Base-by-base conservation (phyloP, 2,888 invertebrate species). In the Cephus runcator region DNA sequence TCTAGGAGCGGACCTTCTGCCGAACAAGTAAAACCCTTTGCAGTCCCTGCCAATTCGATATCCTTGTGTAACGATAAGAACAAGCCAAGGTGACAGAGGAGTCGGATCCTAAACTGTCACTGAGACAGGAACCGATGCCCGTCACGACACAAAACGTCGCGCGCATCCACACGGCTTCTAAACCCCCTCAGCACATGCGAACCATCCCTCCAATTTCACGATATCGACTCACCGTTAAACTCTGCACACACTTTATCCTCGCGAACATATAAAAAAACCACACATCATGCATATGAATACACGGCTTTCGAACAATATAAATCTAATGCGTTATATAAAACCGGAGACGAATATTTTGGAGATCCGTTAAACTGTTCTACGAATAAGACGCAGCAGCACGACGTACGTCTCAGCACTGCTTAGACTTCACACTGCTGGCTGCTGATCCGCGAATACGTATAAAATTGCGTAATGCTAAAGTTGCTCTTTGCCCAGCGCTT, bases 401-500 rank as follows among this genome's bases (percentile, higher is more conserved):
- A 56, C 56, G 56, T 56, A 9, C 23, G 56, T 23, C 23, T 23
- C 6, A 9, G 23, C 9, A 23, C 56, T 56, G 56, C 56, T 23
- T 15, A 56, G 23, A 23, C 23, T 56, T 56, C 23, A 23, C 56
- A 56, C 56, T 56, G 23, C 23, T 56, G 56, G 23, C 56, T 84
- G 85, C 83, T 85, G 79, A 85, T 86, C 84, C 81, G 79, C 76
- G 79, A 78, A 87, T 83, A 85, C 81, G 82, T 79, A 76, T 80
- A 76, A 81, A 75, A 82, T 88, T 88, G 85, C 87, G 87, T 84
- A 87, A 88, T 79, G 76, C 69, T 76, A 56, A 75, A 78, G 79
- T 81, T 88, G 89, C 87, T 85, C 89, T 89, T 89, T 89, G 89
- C 81, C 85, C 89, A 83, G 80, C 76, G 73, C 81, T 56, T 56